Percentiles rank a stretch among this genome's conserved stretches.
phyloP scores from a whole-genome alignment of 2,797 vertebrate species.

The Girardinus metallicus region DNA sequence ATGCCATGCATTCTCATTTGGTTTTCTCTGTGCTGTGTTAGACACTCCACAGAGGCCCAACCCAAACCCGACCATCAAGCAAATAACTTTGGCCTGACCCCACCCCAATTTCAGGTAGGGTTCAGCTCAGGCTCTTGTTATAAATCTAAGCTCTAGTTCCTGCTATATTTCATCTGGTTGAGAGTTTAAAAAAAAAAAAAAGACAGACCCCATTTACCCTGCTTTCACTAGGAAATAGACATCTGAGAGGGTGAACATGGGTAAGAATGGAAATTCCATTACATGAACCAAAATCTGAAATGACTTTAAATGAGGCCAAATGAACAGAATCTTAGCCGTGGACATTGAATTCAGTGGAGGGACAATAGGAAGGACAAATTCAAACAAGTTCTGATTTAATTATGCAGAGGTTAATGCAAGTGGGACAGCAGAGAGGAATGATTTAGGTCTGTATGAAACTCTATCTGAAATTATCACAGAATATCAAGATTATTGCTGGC shows the following conservation, averaged over 20 bases:
- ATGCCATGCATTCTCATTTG: too few relatives aligned
- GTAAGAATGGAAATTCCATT: not conserved
- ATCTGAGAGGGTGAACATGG: not conserved
- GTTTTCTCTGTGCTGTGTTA: too few relatives aligned
- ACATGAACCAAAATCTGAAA: not conserved
- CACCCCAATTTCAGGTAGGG: too few relatives aligned
- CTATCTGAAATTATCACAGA: not conserved
- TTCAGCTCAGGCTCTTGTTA: too few relatives aligned
- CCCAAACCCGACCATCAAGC: too few relatives aligned
- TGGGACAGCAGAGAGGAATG: not conserved
- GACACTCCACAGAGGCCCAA: too few relatives aligned
- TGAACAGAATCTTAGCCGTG: not conserved
- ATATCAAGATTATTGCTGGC: not conserved
- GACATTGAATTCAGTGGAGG: not conserved
- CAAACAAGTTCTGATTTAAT: slow-evolving; percentile 7
- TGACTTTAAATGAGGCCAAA: not conserved
- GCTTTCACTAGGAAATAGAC: not conserved
- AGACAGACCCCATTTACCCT: not conserved
- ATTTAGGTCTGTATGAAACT: not conserved
- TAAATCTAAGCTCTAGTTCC: too few relatives aligned
- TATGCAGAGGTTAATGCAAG: slow-evolving; percentile 9
- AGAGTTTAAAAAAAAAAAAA: not conserved
- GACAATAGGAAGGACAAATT: not conserved
- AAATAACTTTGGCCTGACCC: too few relatives aligned
- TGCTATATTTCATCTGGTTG: not conserved